Evolutionary conservation across 2,797 vertebrate species (phyloP).

Genomic region (Poeciliopsis infans): DNA sequence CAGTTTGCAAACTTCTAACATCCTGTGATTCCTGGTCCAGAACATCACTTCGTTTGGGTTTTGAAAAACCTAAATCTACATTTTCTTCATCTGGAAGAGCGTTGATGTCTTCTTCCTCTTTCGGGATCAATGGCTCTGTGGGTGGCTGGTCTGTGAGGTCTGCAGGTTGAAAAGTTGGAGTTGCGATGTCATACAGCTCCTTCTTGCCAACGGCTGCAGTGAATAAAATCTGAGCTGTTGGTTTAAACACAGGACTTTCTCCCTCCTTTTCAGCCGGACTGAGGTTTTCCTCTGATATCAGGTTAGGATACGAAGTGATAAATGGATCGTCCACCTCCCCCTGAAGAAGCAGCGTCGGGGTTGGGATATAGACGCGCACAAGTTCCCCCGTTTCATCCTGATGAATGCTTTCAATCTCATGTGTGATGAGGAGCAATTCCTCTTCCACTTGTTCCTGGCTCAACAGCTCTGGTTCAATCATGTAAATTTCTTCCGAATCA

Average conservation of each 20-base stretch:
- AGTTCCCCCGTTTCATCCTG: conserved; percentile 70
- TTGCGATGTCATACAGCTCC: conserved; percentile 4
- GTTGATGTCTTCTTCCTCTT: conserved; percentile 45
- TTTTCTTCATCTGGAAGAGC: conserved; percentile 45
- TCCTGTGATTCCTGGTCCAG: conserved; percentile 8
- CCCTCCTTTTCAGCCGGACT: conserved; percentile 33
- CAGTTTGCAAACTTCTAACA: conserved; percentile 22
- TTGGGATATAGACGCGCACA: conserved; percentile 61
- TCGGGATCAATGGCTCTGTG: conserved; percentile 33
- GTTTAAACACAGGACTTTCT: conserved; percentile 25
- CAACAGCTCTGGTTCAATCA: conserved; percentile 28
- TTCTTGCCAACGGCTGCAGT: conserved; percentile 31
- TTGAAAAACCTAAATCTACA: neutral
- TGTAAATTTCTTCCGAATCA: conserved; percentile 35
- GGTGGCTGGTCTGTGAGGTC: conserved; percentile 65
- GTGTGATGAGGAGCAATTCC: conserved; percentile 67
- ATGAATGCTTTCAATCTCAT: conserved; percentile 74
- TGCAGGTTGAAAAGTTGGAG: conserved; percentile 48
- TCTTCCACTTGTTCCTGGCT: conserved; percentile 43
- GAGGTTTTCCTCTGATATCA: conserved; percentile 60
- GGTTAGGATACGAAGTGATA: conserved; percentile 52
- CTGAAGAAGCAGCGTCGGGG: conserved; percentile 29
- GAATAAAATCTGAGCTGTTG: conserved; percentile 39
- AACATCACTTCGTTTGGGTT: neutral
- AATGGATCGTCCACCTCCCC: conserved; percentile 24